Percentiles rank a stretch among this genome's conserved stretches.
These are phyloP conservation scores for Carassius auratus DNA, from an alignment of 2,113 vertebrate species.

Conservation along the genomic window DNA sequence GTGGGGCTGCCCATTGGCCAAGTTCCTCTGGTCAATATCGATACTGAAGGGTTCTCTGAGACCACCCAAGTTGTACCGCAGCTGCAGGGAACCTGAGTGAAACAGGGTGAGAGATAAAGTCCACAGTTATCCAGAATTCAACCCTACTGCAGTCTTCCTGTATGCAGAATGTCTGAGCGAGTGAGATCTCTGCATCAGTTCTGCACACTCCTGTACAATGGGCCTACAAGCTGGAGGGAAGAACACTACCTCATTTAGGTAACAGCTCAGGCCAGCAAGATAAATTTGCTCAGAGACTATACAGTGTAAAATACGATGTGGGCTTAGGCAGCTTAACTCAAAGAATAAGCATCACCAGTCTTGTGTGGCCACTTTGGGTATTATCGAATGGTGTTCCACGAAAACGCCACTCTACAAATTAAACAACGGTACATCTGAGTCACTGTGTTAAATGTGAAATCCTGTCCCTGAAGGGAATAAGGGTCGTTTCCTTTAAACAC, in stretches of 20 bases:
- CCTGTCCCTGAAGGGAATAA: background rate
- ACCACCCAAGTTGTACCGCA: slow-evolving; percentile 88
- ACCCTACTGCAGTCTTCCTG: background rate
- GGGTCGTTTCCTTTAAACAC: background rate
- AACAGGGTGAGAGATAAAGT: background rate
- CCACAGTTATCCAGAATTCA: background rate
- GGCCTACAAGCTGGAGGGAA: background rate
- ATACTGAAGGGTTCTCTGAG: slow-evolving; percentile 85
- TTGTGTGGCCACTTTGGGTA: slow-evolving; percentile 6
- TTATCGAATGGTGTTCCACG: slow-evolving; percentile 2
- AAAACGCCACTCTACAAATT: background rate
- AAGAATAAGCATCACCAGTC: background rate
- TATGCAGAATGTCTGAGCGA: too few relatives aligned
- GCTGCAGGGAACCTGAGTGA: slow-evolving; percentile 84
- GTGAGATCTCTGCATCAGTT: background rate
- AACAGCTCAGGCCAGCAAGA: background rate
- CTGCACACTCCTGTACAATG: background rate
- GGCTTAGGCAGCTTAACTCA: background rate
- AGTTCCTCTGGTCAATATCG: slow-evolving; percentile 89
- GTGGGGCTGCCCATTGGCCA: slow-evolving; percentile 95
- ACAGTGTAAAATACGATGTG: background rate
- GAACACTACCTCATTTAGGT: background rate
- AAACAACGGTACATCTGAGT: background rate
- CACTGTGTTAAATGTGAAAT: slow-evolving; percentile 8
- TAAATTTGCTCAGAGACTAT: slow-evolving; percentile 1